Evolutionary conservation across 2,113 vertebrate genomes (phyloP).

Genomic region (Rynchops niger): DNA sequence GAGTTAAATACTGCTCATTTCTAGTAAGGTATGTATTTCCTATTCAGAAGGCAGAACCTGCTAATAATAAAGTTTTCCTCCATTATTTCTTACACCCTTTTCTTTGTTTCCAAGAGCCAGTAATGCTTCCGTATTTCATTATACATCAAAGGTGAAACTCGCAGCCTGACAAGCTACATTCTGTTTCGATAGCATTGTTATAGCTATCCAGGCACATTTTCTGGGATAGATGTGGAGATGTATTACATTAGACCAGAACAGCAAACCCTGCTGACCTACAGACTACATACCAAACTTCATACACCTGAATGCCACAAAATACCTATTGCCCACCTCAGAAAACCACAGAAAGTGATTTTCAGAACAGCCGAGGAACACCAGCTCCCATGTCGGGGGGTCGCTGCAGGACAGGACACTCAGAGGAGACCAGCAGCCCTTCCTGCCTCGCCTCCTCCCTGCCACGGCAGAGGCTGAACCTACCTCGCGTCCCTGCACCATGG

Average conservation of each 20-base stretch:
- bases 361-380: not conserved
- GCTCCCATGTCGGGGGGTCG: not conserved
- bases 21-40: not conserved
- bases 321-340: not conserved
- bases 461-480: not conserved
- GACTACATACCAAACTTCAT: not conserved
- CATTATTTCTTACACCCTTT: not conserved
- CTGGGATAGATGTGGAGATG: not conserved
- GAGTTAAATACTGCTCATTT: not conserved
- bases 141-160: not conserved
- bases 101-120: not conserved
- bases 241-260: not conserved
- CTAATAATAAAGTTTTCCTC: not conserved
- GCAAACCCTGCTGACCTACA: not conserved
- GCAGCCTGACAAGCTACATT: not conserved
- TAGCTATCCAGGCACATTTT: not conserved
- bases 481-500: fast-evolving
- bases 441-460: not conserved
- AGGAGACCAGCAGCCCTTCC: not conserved
- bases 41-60: not conserved
- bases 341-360: not conserved
- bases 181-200: not conserved
- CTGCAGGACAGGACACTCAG: not conserved
- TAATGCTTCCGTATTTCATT: not conserved
- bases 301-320: not conserved